phyloP scores from a whole-genome alignment of 2,888 invertebrate genomes.

The Balanococcus diminutus region DNA sequence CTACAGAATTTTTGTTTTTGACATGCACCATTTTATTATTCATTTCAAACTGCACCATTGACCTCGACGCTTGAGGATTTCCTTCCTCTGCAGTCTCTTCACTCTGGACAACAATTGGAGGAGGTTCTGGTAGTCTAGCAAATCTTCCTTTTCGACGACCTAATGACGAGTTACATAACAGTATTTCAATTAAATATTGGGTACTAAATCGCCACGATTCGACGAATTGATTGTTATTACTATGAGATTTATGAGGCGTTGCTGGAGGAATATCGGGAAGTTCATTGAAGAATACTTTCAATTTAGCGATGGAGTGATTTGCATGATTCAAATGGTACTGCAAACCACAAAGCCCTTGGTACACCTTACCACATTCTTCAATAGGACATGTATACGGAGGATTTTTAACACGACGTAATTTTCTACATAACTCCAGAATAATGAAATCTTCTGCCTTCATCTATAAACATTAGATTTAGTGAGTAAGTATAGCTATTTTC shows the following conservation, averaged over 20 bases:
- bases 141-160: slow-evolving; percentile 57
- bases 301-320: slow-evolving; percentile 73
- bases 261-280: slow-evolving; percentile 37
- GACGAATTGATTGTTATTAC: neutral
- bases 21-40: slow-evolving; percentile 76
- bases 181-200: neutral
- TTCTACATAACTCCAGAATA: slow-evolving; percentile 82
- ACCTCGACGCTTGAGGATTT: slow-evolving; percentile 83
- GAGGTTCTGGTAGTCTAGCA: slow-evolving; percentile 43
- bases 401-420: slow-evolving; percentile 76
- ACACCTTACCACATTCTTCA: slow-evolving; percentile 81
- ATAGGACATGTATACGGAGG: slow-evolving; percentile 88
- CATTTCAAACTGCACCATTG: slow-evolving; percentile 85
- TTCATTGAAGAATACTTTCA: slow-evolving; percentile 49
- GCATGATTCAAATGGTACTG: slow-evolving; percentile 85
- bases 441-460: slow-evolving; percentile 70
- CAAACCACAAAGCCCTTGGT: slow-evolving; percentile 84
- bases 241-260: slow-evolving; percentile 42
- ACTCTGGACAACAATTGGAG: slow-evolving; percentile 45
- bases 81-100: slow-evolving; percentile 14
- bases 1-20: slow-evolving; percentile 69
- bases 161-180: neutral
- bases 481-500: no score
- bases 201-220: neutral
- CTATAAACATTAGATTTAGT: neutral